phyloP scores from a whole-genome alignment of 2,113 vertebrate genomes.

The Euleptes europaea region DNA sequence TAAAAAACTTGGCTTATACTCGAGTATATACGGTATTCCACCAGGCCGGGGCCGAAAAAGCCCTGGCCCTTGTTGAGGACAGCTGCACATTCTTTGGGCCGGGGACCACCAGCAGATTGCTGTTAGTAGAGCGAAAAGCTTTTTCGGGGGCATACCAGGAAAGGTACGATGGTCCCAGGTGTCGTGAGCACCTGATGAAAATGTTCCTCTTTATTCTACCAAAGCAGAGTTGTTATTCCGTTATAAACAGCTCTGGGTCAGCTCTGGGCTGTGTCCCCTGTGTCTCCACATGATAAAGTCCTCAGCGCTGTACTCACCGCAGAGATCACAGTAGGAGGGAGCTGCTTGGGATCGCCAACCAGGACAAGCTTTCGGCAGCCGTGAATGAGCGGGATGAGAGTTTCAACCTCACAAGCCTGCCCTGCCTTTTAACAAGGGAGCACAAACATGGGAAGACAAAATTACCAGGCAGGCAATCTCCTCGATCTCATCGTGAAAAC shows the following conservation, averaged over 20 bases:
- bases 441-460: background rate
- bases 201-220: background rate
- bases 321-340: constrained; percentile 87
- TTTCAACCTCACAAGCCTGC: constrained; percentile 86
- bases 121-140: too few relatives aligned
- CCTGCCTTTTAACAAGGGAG: constrained; percentile 75
- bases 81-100: too few relatives aligned
- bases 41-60: too few relatives aligned
- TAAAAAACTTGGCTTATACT: too few relatives aligned
- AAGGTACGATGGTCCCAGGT: too few relatives aligned
- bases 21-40: too few relatives aligned
- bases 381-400: constrained; percentile 83
- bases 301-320: constrained; percentile 66
- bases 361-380: constrained; percentile 82
- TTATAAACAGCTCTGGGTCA: background rate
- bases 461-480: too few relatives aligned
- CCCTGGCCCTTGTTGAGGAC: too few relatives aligned
- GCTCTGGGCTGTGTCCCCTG: too few relatives aligned
- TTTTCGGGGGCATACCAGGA: too few relatives aligned
- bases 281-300: rapidly evolving
- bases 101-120: too few relatives aligned
- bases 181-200: background rate
- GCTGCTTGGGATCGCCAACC: constrained; percentile 86
- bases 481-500: too few relatives aligned
- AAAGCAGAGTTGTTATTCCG: background rate